phyloP scores from a whole-genome alignment of 2,113 vertebrate genomes.

The Brachyhypopomus occidentalis region DNA sequence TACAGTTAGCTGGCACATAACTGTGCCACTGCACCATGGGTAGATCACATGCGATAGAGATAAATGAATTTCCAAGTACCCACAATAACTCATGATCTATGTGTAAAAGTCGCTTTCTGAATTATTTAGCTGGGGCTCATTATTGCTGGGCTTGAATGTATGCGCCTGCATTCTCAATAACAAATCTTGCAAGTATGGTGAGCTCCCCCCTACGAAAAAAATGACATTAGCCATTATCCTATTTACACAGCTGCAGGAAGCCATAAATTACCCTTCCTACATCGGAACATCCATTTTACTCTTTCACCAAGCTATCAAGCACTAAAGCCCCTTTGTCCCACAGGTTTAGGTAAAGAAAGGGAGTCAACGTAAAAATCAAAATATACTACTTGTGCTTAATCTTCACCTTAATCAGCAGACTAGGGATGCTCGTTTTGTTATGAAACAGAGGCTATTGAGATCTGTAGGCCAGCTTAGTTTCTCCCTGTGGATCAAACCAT shows the following conservation, averaged over 20 bases:
- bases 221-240: slow-evolving; percentile 51
- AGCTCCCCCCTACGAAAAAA: slow-evolving; percentile 8
- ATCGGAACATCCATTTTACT: slow-evolving; percentile 46
- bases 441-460: neutral
- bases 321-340: slow-evolving; percentile 35
- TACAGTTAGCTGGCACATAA: neutral
- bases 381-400: slow-evolving; percentile 9
- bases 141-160: slow-evolving; percentile 24
- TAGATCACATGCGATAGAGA: slow-evolving; percentile 19
- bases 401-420: slow-evolving; percentile 1
- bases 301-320: slow-evolving; percentile 53
- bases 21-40: neutral
- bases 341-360: slow-evolving; percentile 3
- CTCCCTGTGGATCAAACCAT: neutral
- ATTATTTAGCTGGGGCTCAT: slow-evolving; percentile 48
- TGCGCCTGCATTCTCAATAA: slow-evolving; percentile 28
- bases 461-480: neutral
- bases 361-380: slow-evolving; percentile 3
- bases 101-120: slow-evolving; percentile 30
- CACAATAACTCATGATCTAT: slow-evolving; percentile 16
- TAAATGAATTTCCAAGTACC: neutral
- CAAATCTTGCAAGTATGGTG: slow-evolving; percentile 39
- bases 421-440: neutral
- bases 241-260: slow-evolving; percentile 58
- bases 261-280: slow-evolving; percentile 44